A percentile compares a stretch with the other conserved stretches of the same genome.
Conservation (phyloP, 2,888 invertebrate genomes). For the Dicycla oo region DNA sequence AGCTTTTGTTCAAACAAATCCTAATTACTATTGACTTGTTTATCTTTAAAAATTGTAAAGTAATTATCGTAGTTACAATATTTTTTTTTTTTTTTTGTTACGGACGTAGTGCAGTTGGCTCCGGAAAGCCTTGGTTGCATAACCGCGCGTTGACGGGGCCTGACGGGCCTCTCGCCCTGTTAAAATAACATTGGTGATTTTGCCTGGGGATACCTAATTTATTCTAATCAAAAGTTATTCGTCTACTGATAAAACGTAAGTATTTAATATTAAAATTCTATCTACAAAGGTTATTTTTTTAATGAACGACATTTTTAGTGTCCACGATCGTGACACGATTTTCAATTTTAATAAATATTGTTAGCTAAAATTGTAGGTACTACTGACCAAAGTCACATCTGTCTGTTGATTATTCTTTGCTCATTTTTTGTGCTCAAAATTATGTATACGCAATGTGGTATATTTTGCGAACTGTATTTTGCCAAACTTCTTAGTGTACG, state of each 20-base stretch:
- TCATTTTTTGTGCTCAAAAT: background rate
- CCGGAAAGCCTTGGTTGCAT: no score
- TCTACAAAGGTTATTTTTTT: background rate
- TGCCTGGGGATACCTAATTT: background rate
- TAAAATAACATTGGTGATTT: background rate
- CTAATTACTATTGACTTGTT: background rate
- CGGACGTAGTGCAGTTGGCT: no score
- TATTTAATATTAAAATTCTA: conserved; percentile 1
- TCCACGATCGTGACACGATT: conserved; percentile 20
- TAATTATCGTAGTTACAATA: no score
- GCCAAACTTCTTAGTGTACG: background rate
- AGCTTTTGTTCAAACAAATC: background rate
- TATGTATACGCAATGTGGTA: background rate
- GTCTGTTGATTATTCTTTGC: background rate
- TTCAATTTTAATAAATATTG: background rate
- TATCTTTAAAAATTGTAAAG: background rate
- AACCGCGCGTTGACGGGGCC: no score
- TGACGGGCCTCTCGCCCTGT: no score
- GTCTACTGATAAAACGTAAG: background rate
- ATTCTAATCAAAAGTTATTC: background rate
- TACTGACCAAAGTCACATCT: background rate
- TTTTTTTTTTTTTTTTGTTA: no score
- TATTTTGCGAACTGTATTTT: background rate
- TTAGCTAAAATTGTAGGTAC: no score
- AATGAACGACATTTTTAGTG: conserved; percentile 23